phyloP scores from a whole-genome alignment of 2,113 vertebrate species.

The Microtus pennsylvanicus region DNA sequence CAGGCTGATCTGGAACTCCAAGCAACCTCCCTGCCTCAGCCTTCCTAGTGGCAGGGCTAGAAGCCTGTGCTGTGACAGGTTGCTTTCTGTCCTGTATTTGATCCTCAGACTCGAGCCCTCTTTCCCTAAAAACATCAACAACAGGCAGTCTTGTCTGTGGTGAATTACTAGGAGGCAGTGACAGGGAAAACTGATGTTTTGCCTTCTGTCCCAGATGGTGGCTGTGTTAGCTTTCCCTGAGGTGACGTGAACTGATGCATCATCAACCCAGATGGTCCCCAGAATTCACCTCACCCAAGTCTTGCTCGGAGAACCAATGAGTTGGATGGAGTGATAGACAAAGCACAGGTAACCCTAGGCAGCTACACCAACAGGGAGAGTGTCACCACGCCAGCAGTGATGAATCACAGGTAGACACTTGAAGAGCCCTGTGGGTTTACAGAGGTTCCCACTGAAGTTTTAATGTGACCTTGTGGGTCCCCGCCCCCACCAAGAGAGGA shows the following conservation, averaged over 20 bases:
- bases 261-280: not conserved
- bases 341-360: not conserved
- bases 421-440: not conserved
- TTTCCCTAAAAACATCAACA: not conserved
- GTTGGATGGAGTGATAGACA: not conserved
- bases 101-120: not conserved
- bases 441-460: not conserved
- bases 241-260: not conserved
- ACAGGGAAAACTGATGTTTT: not conserved
- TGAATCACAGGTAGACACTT: not conserved
- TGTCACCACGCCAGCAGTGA: not conserved
- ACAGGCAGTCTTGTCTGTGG: not conserved
- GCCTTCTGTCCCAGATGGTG: not conserved
- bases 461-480: not conserved
- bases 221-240: not conserved
- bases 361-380: not conserved
- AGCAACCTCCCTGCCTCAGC: not conserved
- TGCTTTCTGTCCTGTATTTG: not conserved
- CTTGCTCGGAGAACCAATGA: not conserved
- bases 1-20: not conserved
- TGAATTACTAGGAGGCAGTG: not conserved
- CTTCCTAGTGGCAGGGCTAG: not conserved
- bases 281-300: not conserved
- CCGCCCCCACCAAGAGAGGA: not conserved
- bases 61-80: not conserved